A percentile compares a stretch with the other conserved stretches of the same genome.
These are phyloP conservation scores for Campoletis sonorensis DNA, from an alignment of 1,140 invertebrate genomes.

Conservation along the genomic window DNA sequence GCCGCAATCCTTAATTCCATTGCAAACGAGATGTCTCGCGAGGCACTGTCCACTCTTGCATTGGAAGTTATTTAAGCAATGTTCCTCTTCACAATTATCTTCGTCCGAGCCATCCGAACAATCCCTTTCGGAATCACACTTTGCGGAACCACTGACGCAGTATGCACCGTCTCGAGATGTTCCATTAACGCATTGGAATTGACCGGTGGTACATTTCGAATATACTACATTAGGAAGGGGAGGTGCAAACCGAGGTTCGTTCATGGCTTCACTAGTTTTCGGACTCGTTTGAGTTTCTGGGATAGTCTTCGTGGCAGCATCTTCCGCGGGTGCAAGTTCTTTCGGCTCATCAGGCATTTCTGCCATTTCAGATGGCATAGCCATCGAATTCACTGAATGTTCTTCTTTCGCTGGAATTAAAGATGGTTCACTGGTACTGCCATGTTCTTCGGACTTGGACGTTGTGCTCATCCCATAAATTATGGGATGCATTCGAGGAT, in stretches of 20 bases:
- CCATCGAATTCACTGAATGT: background rate
- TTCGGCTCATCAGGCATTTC: background rate
- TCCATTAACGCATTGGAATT: conserved; percentile 81
- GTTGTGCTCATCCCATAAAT: background rate
- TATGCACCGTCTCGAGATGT: conserved; percentile 79
- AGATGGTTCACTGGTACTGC: background rate
- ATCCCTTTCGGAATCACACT: conserved; percentile 81
- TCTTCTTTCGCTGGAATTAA: background rate
- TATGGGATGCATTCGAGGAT: conserved; percentile 34
- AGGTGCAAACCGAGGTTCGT: background rate
- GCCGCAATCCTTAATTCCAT: conserved; percentile 83
- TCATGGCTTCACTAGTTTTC: background rate
- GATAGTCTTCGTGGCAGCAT: no score
- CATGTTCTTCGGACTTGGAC: background rate
- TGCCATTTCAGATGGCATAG: background rate
- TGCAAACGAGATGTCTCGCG: conserved; percentile 83
- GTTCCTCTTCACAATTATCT: conserved; percentile 77
- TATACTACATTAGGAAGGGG: conserved; percentile 55
- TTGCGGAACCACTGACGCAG: conserved; percentile 77
- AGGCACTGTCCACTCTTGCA: conserved; percentile 86
- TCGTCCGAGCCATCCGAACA: conserved; percentile 83
- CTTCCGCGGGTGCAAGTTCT: background rate
- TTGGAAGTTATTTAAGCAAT: conserved; percentile 80
- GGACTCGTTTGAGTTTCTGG: background rate
- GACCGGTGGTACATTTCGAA: conserved; percentile 78